A percentile compares a stretch with the other conserved stretches of the same genome.
Conservation (phyloP, 2,888 invertebrate genomes). For the Cephus spinipes region DNA sequence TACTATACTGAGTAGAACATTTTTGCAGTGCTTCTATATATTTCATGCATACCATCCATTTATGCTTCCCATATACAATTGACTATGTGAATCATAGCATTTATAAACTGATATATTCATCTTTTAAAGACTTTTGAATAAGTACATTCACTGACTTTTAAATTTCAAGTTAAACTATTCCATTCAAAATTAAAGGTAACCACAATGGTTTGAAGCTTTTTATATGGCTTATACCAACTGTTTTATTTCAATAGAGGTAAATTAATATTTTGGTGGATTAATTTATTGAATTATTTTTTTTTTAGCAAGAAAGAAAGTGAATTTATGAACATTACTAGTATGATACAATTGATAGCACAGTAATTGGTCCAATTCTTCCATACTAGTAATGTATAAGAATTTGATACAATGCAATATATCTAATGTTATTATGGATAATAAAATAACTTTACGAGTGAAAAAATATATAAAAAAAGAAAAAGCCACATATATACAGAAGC, state of each 20-base stretch:
- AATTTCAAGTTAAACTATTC: not conserved
- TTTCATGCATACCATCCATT: not conserved
- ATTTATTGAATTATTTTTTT: not conserved
- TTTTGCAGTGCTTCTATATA: not conserved
- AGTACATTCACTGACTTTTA: not conserved
- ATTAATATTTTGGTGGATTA: not conserved
- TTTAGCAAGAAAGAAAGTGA: not conserved
- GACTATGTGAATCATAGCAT: not conserved
- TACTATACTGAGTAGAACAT: not conserved
- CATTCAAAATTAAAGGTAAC: not conserved
- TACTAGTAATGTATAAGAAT: not conserved
- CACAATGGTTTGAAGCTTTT: not conserved
- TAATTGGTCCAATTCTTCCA: conserved; percentile 20
- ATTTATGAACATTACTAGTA: conserved; percentile 4
- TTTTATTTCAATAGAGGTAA: not conserved
- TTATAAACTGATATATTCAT: not conserved
- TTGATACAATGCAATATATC: not conserved
- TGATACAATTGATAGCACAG: conserved; percentile 18
- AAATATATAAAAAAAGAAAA: not conserved
- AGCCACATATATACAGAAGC: not conserved
- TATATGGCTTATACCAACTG: not conserved
- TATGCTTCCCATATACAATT: not conserved
- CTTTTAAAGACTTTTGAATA: not conserved
- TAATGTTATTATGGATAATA: not conserved
- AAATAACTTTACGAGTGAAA: not conserved